Evolutionary conservation across 2,113 vertebrate genomes (phyloP).

Genomic region (Spea bombifrons): DNA sequence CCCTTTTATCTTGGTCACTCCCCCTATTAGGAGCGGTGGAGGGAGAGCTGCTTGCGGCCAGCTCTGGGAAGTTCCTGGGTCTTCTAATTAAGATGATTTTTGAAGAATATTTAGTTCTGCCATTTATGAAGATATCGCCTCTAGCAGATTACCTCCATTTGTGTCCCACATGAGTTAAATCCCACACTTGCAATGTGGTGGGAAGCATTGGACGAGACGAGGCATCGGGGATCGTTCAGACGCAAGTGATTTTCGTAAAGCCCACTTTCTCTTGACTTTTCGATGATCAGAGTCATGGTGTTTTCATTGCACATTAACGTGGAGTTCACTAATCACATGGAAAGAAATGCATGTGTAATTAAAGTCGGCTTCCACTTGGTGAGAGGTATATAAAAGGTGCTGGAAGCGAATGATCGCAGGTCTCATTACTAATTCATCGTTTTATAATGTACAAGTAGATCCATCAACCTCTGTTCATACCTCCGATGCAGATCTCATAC

Average conservation of each 20-base stretch:
- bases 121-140: not conserved
- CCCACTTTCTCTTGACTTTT: conserved; percentile 51
- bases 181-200: conserved; percentile 58
- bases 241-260: conserved; percentile 50
- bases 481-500: too few species aligned
- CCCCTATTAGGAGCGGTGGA: not conserved
- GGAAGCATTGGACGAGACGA: conserved; percentile 59
- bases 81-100: not conserved
- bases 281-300: conserved; percentile 56
- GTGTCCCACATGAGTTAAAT: conserved; percentile 63
- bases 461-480: too few species aligned
- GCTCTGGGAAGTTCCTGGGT: not conserved
- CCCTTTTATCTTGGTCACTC: too few species aligned
- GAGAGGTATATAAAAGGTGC: too few species aligned
- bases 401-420: too few species aligned
- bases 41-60: not conserved
- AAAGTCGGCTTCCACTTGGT: too few species aligned
- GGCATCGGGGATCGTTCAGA: conserved; percentile 60
- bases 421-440: too few species aligned
- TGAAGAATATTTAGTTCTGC: not conserved
- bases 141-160: conserved; percentile 54
- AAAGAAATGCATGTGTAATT: not conserved
- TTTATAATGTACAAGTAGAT: too few species aligned
- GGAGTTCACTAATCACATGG: conserved; percentile 42
- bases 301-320: conserved; percentile 55